phyloP scores from a whole-genome alignment of 2,113 vertebrate species.

The Otolemur garnettii region DNA sequence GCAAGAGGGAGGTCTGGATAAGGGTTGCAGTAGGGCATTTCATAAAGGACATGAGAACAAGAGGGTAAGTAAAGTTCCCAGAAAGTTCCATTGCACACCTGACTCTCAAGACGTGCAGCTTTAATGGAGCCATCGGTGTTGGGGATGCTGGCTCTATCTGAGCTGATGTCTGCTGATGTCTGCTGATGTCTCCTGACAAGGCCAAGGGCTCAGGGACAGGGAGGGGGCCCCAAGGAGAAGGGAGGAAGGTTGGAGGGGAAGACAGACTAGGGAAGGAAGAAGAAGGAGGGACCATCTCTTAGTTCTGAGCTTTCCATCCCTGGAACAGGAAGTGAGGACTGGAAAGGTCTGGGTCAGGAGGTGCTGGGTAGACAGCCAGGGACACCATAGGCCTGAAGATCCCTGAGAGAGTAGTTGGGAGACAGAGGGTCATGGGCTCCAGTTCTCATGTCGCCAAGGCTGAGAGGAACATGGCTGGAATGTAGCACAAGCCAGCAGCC shows the following conservation, averaged over 20 bases:
- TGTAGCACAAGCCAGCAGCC: constrained; percentile 72
- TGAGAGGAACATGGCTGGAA: constrained; percentile 76
- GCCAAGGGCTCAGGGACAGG: neutral
- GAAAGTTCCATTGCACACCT: neutral
- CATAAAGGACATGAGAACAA: neutral
- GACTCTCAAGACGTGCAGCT: neutral
- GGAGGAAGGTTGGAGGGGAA: neutral
- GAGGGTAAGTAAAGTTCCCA: neutral
- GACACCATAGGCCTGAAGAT: constrained; percentile 31
- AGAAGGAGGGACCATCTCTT: neutral
- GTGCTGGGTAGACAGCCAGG: neutral
- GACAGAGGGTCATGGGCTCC: constrained; percentile 69
- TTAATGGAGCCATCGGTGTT: neutral
- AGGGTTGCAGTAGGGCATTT: neutral
- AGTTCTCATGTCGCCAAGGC: constrained; percentile 76
- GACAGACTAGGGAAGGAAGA: neutral
- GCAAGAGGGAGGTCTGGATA: neutral
- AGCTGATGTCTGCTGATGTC: neutral
- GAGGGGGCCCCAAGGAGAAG: neutral
- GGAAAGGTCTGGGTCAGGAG: constrained; percentile 66
- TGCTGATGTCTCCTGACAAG: neutral
- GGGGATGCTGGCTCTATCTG: neutral
- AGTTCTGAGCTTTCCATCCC: constrained; percentile 40
- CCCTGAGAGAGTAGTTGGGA: constrained; percentile 74
- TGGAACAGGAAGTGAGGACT: constrained; percentile 65